phyloP scores from a whole-genome alignment of 2,797 vertebrate genomes.

The Falco cherrug region DNA sequence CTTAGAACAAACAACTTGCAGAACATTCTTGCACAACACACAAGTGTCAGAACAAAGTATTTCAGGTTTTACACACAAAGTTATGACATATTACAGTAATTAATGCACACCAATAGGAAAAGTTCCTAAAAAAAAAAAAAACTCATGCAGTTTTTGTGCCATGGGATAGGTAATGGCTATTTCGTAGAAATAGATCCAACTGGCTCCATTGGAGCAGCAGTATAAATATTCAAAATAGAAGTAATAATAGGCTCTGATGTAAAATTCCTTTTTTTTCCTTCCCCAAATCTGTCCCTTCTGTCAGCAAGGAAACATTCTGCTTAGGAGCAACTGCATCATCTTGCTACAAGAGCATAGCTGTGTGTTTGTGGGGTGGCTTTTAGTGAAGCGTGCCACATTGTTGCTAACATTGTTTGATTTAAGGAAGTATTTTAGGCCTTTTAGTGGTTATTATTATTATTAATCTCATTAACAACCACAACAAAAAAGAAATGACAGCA shows the following conservation, averaged over 20 bases:
- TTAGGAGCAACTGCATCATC: neutral
- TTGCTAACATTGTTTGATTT: neutral
- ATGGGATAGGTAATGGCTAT: constrained; percentile 67
- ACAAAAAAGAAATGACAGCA: neutral
- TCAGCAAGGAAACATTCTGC: constrained; percentile 40
- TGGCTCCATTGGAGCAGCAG: constrained; percentile 73
- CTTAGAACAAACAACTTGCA: neutral
- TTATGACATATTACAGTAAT: constrained; percentile 47
- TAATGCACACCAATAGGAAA: constrained; percentile 61
- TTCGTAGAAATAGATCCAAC: constrained; percentile 72
- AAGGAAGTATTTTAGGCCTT: neutral
- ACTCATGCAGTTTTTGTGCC: constrained; percentile 43
- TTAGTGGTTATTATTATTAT: constrained; percentile 29
- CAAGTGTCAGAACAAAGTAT: neutral
- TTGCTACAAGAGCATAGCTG: neutral
- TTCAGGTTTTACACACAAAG: constrained; percentile 32
- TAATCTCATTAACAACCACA: neutral
- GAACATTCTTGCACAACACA: neutral
- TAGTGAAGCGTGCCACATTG: neutral
- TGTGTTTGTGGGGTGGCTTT: neutral
- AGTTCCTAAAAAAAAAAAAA: constrained; percentile 38
- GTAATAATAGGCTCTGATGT: constrained; percentile 56
- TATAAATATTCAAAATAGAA: constrained; percentile 68
- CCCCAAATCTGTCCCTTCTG: neutral
- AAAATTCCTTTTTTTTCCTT: neutral